A percentile compares a stretch with the other conserved stretches of the same genome.
These are phyloP conservation scores for Corythoichthys haematopterus DNA, from an alignment of 2,113 vertebrate species.

Conservation along the genomic window DNA sequence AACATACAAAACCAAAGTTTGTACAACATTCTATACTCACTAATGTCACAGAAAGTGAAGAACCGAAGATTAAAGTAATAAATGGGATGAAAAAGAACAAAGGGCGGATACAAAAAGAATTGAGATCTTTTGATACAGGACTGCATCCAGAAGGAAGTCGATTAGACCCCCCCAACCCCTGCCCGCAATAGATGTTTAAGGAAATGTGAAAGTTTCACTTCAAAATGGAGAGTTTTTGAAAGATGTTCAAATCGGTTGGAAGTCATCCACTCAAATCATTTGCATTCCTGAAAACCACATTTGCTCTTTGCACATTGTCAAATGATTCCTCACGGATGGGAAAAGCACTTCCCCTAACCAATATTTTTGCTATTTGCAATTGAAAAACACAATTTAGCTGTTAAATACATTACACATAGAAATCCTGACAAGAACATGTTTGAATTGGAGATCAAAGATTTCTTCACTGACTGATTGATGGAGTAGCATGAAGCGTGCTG, in stretches of 20 bases:
- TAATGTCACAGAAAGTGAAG: background rate
- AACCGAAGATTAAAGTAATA: background rate
- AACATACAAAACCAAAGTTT: no score
- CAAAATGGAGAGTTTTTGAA: conserved; percentile 1
- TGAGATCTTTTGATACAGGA: background rate
- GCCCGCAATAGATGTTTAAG: background rate
- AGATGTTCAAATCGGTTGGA: conserved; percentile 21
- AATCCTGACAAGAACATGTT: conserved; percentile 22
- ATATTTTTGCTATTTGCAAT: conserved; percentile 38
- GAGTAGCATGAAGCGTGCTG: conserved; percentile 41
- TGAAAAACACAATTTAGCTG: conserved; percentile 19
- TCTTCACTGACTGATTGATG: conserved; percentile 49
- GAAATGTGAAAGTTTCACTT: conserved; percentile 2
- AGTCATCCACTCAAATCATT: conserved; percentile 21
- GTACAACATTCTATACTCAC: background rate
- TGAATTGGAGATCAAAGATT: conserved; percentile 51
- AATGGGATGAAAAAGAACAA: background rate
- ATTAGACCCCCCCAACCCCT: background rate
- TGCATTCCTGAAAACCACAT: conserved; percentile 23
- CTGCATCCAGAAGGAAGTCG: background rate
- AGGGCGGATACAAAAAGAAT: conserved; percentile 4
- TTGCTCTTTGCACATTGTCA: conserved; percentile 19
- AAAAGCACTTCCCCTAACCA: conserved; percentile 26
- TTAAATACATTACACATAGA: conserved; percentile 28
- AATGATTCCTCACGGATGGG: background rate